Evolutionary conservation across 2,797 vertebrate genomes (phyloP), one percentile per base, ranked within the genome.

Genomic region (Coendou prehensilis): DNA sequence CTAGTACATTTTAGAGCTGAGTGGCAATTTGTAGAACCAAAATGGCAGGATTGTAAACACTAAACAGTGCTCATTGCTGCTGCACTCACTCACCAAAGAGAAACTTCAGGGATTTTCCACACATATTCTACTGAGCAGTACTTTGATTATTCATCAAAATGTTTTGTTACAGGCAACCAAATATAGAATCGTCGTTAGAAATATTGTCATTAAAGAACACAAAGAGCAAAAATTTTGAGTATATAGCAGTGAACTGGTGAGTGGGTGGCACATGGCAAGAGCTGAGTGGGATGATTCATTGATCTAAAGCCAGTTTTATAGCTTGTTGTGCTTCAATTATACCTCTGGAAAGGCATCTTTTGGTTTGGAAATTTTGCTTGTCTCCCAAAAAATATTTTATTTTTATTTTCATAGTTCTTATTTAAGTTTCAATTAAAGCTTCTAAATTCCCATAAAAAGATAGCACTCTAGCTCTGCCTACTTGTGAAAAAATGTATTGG

Each of bases 181-280:
- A 93, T 97, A 94, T 92, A 95, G 97, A 95, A 86, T 56, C n/a
- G 47, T 87, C 91, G 86, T 89, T 94, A 89, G 75, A 95, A 92
- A 47, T 30, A 67, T 63, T 76, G 82, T 95, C 54, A 17, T 83
- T 90, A 73, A 94, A 87, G 75, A 97, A 89, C 91, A 63, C 23
- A 84, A 67, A 52, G 85, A 94, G 93, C 52, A 93, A 93, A 89
- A 93, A 61, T 37, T 87, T 78, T 95, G 87, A 75, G 30, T 94
- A 45, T 41, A 63, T 76, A 91, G 57, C 92, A 96, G 87, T 92
- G 28, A 89, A 57, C 93, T 79, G 75, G 47, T 88, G 83, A 94
- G 92, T 94, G 84, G 80, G 69, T 96, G 54, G 89, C 85, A 92
- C 28, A 47, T 94, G 89, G 81, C n/a, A 94, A 92, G 59, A 92